Evolutionary conservation across 64 coral and sea anemone genomes (phyloP), one percentile per base, ranked within the genome.

Genomic region (Pocillopora verrucosa): DNA sequence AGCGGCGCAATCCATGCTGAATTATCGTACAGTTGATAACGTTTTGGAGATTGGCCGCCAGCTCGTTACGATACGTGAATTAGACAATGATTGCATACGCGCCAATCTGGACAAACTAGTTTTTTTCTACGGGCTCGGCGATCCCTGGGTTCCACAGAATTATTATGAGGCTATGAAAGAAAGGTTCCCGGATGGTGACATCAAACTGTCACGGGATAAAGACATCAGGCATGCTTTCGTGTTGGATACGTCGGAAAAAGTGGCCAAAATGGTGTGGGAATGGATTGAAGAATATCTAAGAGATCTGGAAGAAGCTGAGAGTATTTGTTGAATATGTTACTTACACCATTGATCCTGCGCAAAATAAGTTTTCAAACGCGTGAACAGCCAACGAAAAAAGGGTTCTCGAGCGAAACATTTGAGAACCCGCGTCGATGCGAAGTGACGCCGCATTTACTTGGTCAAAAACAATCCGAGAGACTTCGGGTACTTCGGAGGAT

Each of bases 141-240:
- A 97, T 81, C 92, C 95, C 36, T 97, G 95, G 95, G 95, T 97
- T 10, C 95, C 95, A 2, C 77, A 85, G 59, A 60, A 69, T 16
- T 97, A 86, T 74, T 91, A 97, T 83, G 91, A 97, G 72, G 83
- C 93, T 73, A 93, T 97, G 92, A 93, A 88, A 80, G 58, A 87
- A 37, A 82, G 88, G 78, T 97, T 97, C 41, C 95, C 95, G 11
- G 60, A 77, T 34, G 95, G 74, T 20, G 80, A 97, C 60, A 91
- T 97, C 72, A 94, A 89, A 22, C 67, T 97, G 14, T 87, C 82
- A 56, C 88, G 91, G 59, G 69, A 97, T 26, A 89, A 97, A 13
- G 89, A 97, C 19, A 94, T 97, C n/a, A 88, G 58, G 74, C 95
- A 97, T 13, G 95, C 95, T 15, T 97, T 97, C 51, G 95, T 97